Conservation (phyloP, 2,888 invertebrate genomes). For the Cheilosia variabilis region DNA sequence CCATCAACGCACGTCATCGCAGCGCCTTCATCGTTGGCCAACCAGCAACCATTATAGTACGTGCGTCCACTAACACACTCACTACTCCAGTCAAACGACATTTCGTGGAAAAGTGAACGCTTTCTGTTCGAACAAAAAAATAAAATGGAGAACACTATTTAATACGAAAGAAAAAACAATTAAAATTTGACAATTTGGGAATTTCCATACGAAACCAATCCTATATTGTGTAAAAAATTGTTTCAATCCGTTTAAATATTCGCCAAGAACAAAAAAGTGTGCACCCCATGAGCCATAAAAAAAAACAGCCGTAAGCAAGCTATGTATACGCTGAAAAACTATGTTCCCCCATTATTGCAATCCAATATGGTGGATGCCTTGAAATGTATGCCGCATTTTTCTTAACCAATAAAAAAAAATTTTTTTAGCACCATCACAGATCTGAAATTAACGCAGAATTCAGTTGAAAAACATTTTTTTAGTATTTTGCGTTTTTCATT, state of each 20-base stretch:
- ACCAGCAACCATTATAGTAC: slow-evolving; percentile 36
- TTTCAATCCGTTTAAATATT: slow-evolving; percentile 25
- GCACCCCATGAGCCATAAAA: slow-evolving; percentile 41
- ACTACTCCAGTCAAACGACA: slow-evolving; percentile 46
- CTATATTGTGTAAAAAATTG: slow-evolving; percentile 54
- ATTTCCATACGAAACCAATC: slow-evolving; percentile 21
- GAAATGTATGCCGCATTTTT: slow-evolving; percentile 69
- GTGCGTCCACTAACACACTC: slow-evolving; percentile 57
- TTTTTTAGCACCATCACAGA: slow-evolving; percentile 38
- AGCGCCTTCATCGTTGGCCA: slow-evolving; percentile 1
- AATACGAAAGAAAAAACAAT: slow-evolving; percentile 43
- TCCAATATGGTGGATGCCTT: slow-evolving; percentile 74
- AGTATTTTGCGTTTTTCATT: slow-evolving; percentile 23
- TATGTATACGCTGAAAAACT: slow-evolving; percentile 54
- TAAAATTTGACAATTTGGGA: slow-evolving; percentile 43
- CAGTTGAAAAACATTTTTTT: slow-evolving; percentile 1
- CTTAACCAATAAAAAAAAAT: slow-evolving; percentile 20
- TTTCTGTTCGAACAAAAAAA: slow-evolving; percentile 56
- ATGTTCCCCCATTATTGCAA: slow-evolving; percentile 53
- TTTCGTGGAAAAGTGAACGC: slow-evolving; percentile 66
- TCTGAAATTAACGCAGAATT: slow-evolving; percentile 25
- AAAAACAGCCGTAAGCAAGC: slow-evolving; percentile 44
- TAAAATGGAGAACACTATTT: slow-evolving; percentile 60
- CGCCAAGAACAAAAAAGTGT: slow-evolving; percentile 46
- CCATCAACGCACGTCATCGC: slow-evolving; percentile 29